phyloP scores from a whole-genome alignment of 1,140 invertebrate genomes.

The Brachionus paranguensis region DNA sequence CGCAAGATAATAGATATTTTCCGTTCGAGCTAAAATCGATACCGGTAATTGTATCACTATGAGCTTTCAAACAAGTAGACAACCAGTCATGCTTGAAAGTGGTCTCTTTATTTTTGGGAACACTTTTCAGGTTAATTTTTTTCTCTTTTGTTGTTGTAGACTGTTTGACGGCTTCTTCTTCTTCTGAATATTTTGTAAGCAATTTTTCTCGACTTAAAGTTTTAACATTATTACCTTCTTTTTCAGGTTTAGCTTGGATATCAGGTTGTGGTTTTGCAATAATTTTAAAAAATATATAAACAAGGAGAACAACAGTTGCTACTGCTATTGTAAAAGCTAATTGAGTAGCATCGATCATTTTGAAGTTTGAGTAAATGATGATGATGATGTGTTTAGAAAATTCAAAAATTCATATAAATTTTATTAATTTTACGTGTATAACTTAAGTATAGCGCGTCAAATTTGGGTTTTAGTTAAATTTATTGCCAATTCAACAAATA shows the following conservation, averaged over 20 bases:
- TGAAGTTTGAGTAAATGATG: background rate
- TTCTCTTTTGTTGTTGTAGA: background rate
- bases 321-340: constrained; percentile 19
- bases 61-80: constrained; percentile 69
- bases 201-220: background rate
- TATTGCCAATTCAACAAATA: too few species aligned
- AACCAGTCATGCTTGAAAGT: constrained; percentile 68
- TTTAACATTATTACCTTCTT: background rate
- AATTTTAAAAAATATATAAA: background rate
- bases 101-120: constrained; percentile 41
- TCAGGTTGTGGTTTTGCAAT: background rate
- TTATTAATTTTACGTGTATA: background rate
- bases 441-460: background rate
- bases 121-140: background rate
- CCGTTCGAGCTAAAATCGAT: constrained; percentile 74
- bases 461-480: background rate
- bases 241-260: background rate
- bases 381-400: constrained; percentile 14
- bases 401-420: background rate
- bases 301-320: background rate
- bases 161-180: background rate
- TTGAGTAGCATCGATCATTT: constrained; percentile 17
- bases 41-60: constrained; percentile 66
- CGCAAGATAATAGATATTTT: constrained; percentile 73
- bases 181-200: background rate